Evolutionary conservation across 2,888 invertebrate species (phyloP).

Genomic region (Acholoe squamosa): DNA sequence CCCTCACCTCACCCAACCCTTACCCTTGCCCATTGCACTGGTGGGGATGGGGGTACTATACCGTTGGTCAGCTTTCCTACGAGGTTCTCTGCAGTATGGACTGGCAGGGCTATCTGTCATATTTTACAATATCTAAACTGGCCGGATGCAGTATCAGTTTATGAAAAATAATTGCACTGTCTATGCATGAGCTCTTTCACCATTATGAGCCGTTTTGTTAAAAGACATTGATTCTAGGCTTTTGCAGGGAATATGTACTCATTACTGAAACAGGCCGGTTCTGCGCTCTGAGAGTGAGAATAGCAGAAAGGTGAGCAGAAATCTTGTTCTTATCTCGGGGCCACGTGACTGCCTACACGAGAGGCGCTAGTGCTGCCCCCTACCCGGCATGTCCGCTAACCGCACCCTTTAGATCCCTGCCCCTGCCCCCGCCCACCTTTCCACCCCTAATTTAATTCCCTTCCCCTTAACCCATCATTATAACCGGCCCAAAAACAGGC

Average conservation of each 20-base stretch:
- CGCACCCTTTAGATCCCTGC: conserved; percentile 42
- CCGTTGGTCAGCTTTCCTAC: no score
- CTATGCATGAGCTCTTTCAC: no score
- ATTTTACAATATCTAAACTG: no score
- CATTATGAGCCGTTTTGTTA: no score
- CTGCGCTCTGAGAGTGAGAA: background rate
- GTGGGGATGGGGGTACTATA: background rate
- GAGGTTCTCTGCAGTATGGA: no score
- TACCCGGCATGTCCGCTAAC: background rate
- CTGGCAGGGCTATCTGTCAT: no score
- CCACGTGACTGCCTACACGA: conserved; percentile 1
- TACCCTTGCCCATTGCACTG: background rate
- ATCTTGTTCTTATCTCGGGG: background rate
- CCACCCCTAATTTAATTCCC: conserved; percentile 42
- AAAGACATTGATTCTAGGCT: no score
- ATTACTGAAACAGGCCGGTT: no score
- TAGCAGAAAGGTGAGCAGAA: background rate
- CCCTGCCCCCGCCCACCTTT: background rate
- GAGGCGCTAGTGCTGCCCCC: background rate
- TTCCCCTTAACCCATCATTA: background rate
- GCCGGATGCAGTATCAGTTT: no score
- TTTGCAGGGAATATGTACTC: no score
- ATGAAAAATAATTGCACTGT: no score
- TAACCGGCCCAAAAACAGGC: background rate
- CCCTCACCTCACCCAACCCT: background rate